Conservation (phyloP, 23 tunicate genomes). For the Halocynthia roretzi region DNA sequence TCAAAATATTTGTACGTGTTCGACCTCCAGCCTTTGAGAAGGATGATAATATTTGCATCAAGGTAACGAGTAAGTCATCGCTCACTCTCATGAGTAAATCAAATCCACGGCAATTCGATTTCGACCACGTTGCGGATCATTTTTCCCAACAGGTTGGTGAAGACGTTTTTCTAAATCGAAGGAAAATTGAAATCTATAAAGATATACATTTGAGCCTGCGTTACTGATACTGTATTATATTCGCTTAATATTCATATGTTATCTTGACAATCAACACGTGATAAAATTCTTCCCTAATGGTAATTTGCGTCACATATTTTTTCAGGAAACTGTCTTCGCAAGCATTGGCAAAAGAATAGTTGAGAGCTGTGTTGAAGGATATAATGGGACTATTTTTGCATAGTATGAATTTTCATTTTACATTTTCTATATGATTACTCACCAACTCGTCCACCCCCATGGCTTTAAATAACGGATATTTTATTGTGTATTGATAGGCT, state of each 20-base stretch:
- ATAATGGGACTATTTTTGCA: slow-evolving; percentile 76
- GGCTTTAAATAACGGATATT: too few relatives aligned
- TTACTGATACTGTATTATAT: background rate
- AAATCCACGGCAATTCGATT: slow-evolving; percentile 19
- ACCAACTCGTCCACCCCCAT: too few relatives aligned
- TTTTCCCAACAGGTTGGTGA: slow-evolving; percentile 24
- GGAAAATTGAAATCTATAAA: too few relatives aligned
- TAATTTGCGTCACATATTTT: background rate
- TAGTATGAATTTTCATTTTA: slow-evolving; percentile 26
- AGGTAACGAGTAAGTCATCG: slow-evolving; percentile 6
- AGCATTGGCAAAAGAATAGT: slow-evolving; percentile 55
- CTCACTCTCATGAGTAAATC: background rate
- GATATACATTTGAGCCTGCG: too few relatives aligned
- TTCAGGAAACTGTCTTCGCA: slow-evolving; percentile 35
- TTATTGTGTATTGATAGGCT: too few relatives aligned
- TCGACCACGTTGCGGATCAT: slow-evolving; percentile 40
- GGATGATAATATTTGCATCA: slow-evolving; percentile 8
- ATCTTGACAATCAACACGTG: background rate
- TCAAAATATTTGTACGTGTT: slow-evolving; percentile 31
- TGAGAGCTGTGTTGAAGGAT: slow-evolving; percentile 68
- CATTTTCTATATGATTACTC: too few relatives aligned
- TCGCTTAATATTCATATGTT: background rate
- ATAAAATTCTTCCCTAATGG: background rate
- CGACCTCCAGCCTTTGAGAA: slow-evolving; percentile 19
- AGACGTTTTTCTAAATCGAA: too few relatives aligned